A percentile compares a stretch with the other conserved stretches of the same genome.
Conservation (phyloP, 2,113 vertebrate genomes). For the Guaruba guarouba region DNA sequence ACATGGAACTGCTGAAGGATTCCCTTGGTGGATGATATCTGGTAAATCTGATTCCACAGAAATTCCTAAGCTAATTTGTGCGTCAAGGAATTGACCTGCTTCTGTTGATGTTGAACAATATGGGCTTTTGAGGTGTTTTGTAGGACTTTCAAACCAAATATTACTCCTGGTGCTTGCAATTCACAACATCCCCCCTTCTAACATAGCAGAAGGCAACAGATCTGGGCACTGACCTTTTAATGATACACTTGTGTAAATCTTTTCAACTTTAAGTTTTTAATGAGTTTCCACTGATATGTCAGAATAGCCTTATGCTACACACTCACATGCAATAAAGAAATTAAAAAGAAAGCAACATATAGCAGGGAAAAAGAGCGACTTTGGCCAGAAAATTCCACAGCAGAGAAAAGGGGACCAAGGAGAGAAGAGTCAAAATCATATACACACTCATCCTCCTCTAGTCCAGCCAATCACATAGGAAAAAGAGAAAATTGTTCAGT, state of each 20-base stretch:
- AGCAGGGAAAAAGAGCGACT: not conserved
- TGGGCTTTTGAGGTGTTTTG: not conserved
- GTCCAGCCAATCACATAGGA: not conserved
- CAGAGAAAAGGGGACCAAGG: not conserved
- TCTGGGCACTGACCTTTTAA: not conserved
- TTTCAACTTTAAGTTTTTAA: not conserved
- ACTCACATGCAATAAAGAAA: not conserved
- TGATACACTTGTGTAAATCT: not conserved
- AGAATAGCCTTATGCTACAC: not conserved
- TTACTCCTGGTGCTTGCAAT: not conserved
- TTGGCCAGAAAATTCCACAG: not conserved
- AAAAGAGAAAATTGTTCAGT: not conserved
- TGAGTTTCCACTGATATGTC: not conserved
- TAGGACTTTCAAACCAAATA: not conserved
- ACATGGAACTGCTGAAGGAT: not conserved
- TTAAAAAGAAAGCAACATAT: not conserved
- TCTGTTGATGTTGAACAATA: not conserved
- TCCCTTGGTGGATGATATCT: not conserved
- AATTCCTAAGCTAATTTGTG: not conserved
- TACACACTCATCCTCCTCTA: not conserved
- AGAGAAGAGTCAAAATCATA: not conserved
- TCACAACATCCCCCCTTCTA: not conserved
- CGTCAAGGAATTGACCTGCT: not conserved
- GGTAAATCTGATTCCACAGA: not conserved
- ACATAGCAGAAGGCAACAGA: not conserved